Evolutionary conservation across 2,888 invertebrate genomes (phyloP).

Genomic region (Drosophila anceps): DNA sequence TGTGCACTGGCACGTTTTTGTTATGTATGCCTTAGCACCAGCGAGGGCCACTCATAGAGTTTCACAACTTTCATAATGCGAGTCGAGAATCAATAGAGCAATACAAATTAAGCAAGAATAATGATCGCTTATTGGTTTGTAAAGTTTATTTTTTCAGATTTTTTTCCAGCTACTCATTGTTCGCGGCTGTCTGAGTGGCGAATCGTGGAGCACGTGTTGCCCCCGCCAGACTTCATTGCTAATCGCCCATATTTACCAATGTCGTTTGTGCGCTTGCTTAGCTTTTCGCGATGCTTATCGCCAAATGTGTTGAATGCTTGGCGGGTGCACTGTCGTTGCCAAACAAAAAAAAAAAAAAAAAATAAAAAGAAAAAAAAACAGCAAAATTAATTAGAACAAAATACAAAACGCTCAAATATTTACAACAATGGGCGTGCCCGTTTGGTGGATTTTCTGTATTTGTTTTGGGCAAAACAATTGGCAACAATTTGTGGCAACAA

Average conservation of each 20-base stretch:
- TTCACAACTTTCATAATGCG: slow-evolving; percentile 1
- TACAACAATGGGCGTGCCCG: slow-evolving; percentile 78
- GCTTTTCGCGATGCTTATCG: slow-evolving; percentile 68
- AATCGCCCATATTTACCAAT: slow-evolving; percentile 78
- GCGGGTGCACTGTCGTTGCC: slow-evolving; percentile 54
- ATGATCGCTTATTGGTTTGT: neutral
- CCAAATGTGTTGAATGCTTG: slow-evolving; percentile 75
- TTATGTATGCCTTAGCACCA: slow-evolving; percentile 45
- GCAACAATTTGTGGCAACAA: slow-evolving; percentile 76
- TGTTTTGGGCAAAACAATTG: slow-evolving; percentile 75
- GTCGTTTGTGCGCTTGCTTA: slow-evolving; percentile 65
- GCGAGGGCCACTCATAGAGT: slow-evolving; percentile 61
- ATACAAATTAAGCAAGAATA: slow-evolving; percentile 17
- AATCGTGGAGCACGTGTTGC: slow-evolving; percentile 68
- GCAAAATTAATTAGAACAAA: slow-evolving; percentile 80
- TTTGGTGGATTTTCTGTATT: slow-evolving; percentile 63
- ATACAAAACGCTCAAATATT: slow-evolving; percentile 75
- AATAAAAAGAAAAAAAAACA: neutral
- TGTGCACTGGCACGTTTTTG: slow-evolving; percentile 74
- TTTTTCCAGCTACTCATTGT: slow-evolving; percentile 13
- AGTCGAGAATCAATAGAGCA: slow-evolving; percentile 7
- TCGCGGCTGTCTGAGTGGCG: slow-evolving; percentile 10
- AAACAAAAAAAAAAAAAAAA: neutral
- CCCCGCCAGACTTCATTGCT: slow-evolving; percentile 51
- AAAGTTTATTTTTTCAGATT: neutral